A percentile compares a stretch with the other conserved stretches of the same genome.
Evolutionary conservation across 2,888 invertebrate genomes (phyloP).

Genomic region (Limnephilus rhombicus): DNA sequence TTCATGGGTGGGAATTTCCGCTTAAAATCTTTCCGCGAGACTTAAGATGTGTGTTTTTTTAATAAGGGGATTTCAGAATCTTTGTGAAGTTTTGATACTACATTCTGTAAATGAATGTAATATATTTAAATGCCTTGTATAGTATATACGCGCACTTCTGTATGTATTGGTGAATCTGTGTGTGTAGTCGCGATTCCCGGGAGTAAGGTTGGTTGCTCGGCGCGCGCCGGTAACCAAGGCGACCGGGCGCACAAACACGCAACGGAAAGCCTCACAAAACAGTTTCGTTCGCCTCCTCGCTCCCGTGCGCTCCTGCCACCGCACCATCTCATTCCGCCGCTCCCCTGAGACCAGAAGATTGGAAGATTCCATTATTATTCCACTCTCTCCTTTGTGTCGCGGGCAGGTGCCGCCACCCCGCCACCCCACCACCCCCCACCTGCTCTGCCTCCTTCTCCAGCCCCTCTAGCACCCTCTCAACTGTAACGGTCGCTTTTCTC

Average conservation of each 20-base stretch:
- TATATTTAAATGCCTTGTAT: background rate
- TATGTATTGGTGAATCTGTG: constrained; percentile 52
- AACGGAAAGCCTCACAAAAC: background rate
- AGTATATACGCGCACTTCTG: background rate
- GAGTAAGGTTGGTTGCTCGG: background rate
- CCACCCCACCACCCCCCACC: background rate
- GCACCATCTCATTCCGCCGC: background rate
- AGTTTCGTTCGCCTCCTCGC: background rate
- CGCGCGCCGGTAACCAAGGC: constrained; percentile 62
- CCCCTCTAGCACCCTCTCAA: background rate
- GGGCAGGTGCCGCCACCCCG: background rate
- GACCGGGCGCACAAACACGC: constrained; percentile 56
- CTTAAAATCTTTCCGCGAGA: too few species aligned
- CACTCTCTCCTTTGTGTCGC: background rate
- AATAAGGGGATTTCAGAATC: too few species aligned
- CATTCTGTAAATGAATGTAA: too few species aligned
- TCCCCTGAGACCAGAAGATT: background rate
- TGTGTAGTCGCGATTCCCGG: constrained; percentile 43
- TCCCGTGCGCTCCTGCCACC: background rate
- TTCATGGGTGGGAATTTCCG: too few species aligned
- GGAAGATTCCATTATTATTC: background rate
- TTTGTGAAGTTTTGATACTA: too few species aligned
- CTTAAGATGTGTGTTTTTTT: too few species aligned
- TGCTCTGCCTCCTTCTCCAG: background rate
- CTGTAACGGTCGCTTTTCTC: background rate